Evolutionary conservation across 1,140 invertebrate genomes (phyloP), one percentile per base, ranked within the genome.

Genomic region (Drosophila mayri): DNA sequence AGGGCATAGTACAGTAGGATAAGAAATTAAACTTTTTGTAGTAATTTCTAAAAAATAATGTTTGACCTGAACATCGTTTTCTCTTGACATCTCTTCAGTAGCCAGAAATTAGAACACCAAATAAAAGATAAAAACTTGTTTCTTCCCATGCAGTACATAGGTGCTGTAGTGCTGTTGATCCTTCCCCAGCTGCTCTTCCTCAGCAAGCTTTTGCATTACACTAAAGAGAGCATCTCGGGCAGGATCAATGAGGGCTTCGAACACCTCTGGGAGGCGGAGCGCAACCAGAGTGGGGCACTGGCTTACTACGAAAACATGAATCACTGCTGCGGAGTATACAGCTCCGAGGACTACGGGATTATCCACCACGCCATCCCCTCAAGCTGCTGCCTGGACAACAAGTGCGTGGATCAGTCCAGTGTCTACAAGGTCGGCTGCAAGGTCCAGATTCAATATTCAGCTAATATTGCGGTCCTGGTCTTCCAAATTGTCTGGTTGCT

Each of bases 271-370:
- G 72, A 90, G 12, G 49, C 50, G 6, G 91, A 92, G n/a, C 52
- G 71, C 11, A 86, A 90, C 14, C 52, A 74, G 41, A 71, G 79
- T 0, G 91, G 91, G 4, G 84, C 91, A 12, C 52, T 92, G 57
- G 77, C 67, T 14, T 91, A 83, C 62, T 92, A 92, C 40, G 91
- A 92, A 61, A 75, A 68, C 44, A n/a, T 92, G 91, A 91, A 30
- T 92, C 84, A 92, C 7, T 92, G 91, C 40, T 92, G 91, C 62
- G 91, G 91, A 5, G 87, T 92, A 0, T 90, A 92, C 50, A 79
- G 65, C n/a, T 67, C 64, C 6, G 73, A 73, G 46, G 91, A 92
- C 28, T 92, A 92, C 67, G 55, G 54, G 38, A 71, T 73, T 6
- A 86, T 92, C 10, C 50, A 80, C 43, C 91, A 92, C 46, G 49